These are phyloP conservation scores for Phymastichus coffea DNA, from an alignment of 1,140 invertebrate species.

Conservation along the genomic window DNA sequence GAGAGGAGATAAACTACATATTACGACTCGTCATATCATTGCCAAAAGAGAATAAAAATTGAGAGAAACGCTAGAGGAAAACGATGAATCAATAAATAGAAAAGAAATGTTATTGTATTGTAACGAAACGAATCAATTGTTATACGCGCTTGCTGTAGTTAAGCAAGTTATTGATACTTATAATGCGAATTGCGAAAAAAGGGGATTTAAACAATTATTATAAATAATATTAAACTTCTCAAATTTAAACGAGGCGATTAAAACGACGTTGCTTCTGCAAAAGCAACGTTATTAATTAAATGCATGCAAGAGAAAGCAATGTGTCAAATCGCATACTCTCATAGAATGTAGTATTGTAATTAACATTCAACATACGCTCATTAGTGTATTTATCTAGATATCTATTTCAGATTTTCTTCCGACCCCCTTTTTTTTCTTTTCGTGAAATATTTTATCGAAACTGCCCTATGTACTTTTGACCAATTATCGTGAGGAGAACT, in stretches of 20 bases:
- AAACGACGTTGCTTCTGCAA: neutral
- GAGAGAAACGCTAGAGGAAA: slow-evolving; percentile 9
- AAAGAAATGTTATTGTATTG: slow-evolving; percentile 25
- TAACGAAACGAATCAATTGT: slow-evolving; percentile 47
- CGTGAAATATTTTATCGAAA: slow-evolving; percentile 4
- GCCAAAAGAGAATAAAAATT: slow-evolving; percentile 15
- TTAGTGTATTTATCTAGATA: neutral
- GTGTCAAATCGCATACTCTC: slow-evolving; percentile 53
- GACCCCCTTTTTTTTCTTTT: slow-evolving; percentile 13
- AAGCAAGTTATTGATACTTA: neutral
- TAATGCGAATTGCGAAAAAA: neutral
- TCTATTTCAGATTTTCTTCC: slow-evolving; percentile 1
- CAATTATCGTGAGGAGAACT: no score
- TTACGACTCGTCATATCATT: slow-evolving; percentile 53
- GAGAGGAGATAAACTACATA: slow-evolving; percentile 38
- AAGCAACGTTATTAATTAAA: slow-evolving; percentile 31
- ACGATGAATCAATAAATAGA: slow-evolving; percentile 8
- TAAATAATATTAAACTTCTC: slow-evolving; percentile 13
- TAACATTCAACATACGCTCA: slow-evolving; percentile 12
- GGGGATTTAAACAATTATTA: neutral
- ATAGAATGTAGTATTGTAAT: slow-evolving; percentile 49
- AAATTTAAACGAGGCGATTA: neutral
- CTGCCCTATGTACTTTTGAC: neutral
- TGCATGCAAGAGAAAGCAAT: slow-evolving; percentile 51
- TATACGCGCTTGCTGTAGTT: slow-evolving; percentile 48